phyloP scores from a whole-genome alignment of 2,888 invertebrate genomes.

The Brachyptera putata region DNA sequence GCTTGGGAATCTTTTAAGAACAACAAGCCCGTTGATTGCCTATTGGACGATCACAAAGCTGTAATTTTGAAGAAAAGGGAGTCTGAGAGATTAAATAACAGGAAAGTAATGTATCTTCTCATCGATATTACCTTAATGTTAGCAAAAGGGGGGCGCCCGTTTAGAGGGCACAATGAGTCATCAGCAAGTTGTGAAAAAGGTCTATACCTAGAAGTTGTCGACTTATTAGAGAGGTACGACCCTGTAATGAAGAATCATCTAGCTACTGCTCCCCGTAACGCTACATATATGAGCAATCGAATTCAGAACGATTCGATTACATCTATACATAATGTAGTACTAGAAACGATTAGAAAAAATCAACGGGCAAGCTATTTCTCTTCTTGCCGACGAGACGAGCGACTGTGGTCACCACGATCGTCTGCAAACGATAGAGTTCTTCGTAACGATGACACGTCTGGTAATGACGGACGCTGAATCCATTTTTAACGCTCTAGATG shows the following conservation, averaged over 20 bases:
- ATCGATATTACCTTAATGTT: neutral
- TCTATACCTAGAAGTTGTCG: neutral
- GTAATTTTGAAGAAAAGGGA: neutral
- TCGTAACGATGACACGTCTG: slow-evolving; percentile 1
- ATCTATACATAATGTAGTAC: neutral
- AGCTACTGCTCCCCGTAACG: neutral
- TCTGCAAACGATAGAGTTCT: neutral
- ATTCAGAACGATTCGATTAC: neutral
- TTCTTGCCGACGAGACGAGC: neutral
- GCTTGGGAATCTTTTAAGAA: neutral
- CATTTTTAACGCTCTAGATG: neutral
- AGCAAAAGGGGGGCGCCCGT: neutral
- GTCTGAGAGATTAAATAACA: neutral
- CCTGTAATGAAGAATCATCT: neutral
- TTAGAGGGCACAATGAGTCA: neutral
- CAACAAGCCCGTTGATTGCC: neutral
- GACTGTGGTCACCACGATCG: neutral
- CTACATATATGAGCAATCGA: slow-evolving; percentile 1
- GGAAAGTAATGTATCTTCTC: neutral
- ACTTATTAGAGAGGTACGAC: neutral
- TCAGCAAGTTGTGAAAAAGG: neutral
- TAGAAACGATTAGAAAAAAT: neutral
- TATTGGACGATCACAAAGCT: neutral
- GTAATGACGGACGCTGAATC: neutral
- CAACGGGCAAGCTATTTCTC: neutral